Conservation (phyloP, 1,140 invertebrate species). For the Manduca sexta region DNA sequence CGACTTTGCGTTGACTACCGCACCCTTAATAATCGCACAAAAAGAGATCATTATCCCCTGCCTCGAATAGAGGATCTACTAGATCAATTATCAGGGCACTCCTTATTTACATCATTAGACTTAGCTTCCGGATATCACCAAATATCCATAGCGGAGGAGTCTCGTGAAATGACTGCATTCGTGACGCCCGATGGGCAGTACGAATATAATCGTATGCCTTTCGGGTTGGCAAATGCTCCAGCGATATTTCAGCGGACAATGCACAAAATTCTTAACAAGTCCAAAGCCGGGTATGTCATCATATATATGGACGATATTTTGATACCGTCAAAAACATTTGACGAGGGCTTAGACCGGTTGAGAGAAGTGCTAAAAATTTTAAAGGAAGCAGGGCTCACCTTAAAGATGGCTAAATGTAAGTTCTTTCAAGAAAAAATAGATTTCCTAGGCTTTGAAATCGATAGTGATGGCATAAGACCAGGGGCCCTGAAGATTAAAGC, state of each 20-base stretch:
- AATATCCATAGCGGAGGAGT: too few species aligned
- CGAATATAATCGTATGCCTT: slow-evolving; percentile 1
- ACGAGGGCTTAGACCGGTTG: slow-evolving; percentile 8
- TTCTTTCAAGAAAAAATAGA: slow-evolving; percentile 32
- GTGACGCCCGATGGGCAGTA: too few species aligned
- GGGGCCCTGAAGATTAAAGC: slow-evolving; percentile 36
- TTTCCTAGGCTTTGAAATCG: slow-evolving; percentile 36
- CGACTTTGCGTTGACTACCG: slow-evolving; percentile 8
- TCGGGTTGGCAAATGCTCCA: slow-evolving; percentile 11
- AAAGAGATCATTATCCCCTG: slow-evolving; percentile 7
- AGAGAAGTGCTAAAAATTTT: slow-evolving; percentile 8
- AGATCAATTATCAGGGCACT: slow-evolving; percentile 3
- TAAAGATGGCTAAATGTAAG: slow-evolving; percentile 37
- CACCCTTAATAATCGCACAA: slow-evolving; percentile 3
- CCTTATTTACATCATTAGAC: slow-evolving; percentile 1
- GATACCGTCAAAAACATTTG: slow-evolving; percentile 9
- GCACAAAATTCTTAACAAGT: slow-evolving; percentile 6
- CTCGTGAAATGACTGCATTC: too few species aligned
- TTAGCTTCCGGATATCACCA: too few species aligned
- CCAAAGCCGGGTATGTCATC: slow-evolving; percentile 3
- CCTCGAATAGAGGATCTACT: slow-evolving; percentile 7
- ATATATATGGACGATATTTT: slow-evolving; percentile 18
- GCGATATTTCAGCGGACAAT: slow-evolving; percentile 10
- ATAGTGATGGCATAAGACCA: slow-evolving; percentile 23
- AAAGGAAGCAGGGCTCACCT: slow-evolving; percentile 16